phyloP scores from a whole-genome alignment of 1,140 invertebrate species.

The Melitaea cinxia region DNA sequence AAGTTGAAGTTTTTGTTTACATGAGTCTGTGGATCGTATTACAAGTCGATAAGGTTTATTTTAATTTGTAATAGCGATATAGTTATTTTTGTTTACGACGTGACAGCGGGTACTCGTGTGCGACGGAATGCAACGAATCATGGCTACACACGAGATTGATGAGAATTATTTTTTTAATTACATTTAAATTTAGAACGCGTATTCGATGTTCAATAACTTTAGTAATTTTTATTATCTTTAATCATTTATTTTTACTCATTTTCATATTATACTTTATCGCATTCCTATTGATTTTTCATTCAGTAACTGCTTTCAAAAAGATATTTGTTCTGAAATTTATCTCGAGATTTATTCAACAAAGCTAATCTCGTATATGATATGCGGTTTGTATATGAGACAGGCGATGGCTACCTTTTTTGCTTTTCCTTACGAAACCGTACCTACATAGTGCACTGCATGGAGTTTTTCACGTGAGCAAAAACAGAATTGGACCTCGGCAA shows the following conservation, averaged over 20 bases:
- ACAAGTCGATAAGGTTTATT: conserved; percentile 28
- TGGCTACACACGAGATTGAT: conserved; percentile 4
- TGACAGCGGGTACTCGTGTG: conserved; percentile 61
- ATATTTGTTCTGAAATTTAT: too few species aligned
- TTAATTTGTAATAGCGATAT: conserved; percentile 13
- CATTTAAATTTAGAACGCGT: background rate
- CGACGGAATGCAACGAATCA: conserved; percentile 48
- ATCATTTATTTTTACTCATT: too few species aligned
- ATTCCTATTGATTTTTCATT: too few species aligned
- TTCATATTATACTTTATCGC: too few species aligned
- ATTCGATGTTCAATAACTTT: too few species aligned
- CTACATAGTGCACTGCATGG: background rate
- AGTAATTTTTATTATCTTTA: too few species aligned
- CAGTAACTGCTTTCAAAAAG: too few species aligned
- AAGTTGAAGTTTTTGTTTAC: conserved; percentile 12
- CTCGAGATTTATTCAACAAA: too few species aligned
- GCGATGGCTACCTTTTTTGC: too few species aligned
- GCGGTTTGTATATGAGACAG: too few species aligned
- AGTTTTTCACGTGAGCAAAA: background rate
- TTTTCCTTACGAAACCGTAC: too few species aligned
- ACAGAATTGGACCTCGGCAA: background rate
- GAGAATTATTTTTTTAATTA: background rate
- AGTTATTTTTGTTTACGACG: conserved; percentile 39
- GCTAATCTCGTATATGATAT: too few species aligned
- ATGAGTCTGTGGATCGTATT: conserved; percentile 18